Evolutionary conservation across 1,140 invertebrate genomes (phyloP), one percentile per base, ranked within the genome.

Genomic region (Apis cerana): DNA sequence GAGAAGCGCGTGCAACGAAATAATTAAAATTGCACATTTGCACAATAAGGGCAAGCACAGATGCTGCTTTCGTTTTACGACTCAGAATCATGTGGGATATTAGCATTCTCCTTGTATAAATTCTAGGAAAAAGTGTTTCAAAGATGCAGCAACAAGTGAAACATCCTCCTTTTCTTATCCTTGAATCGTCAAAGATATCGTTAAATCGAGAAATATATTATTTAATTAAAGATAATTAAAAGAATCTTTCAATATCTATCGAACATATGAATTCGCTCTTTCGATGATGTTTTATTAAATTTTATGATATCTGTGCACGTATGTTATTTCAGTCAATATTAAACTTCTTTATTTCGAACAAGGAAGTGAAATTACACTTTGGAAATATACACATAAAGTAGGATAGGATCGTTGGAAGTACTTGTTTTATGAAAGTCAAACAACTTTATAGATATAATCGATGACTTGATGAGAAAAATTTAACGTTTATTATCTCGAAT

Each of bases 121-220:
- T 56, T 61, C 13, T 17, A n/a, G 33, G 19, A 48, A 59, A 62
- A 82, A 52, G 74, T 27, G 52, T 21, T 19, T 27, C 21, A 27
- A 58, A 8, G 8, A 15, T 2, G 48, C 56, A 74, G 84, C 84
- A 86, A 86, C 84, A 82, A 82, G 85, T 74, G 79, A 85, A 9
- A 10, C 50, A 33, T 4, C 9, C 58, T 1, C n/a, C 56, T 33
- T 62, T 82, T 68, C 52, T 62, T 52, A 23, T 54, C 54, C 33
- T 43, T 43, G 33, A 59, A 77, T 58, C n/a, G 23, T 19, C 74
- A 56, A 27, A n/a, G n/a, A n/a, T n/a, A n/a, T n/a, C n/a, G 52
- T 15, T 52, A 81, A 58, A 79, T 70, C 52, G 54, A 23, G 59
- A 67, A 43, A 33, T 59, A 62, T 12, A 19, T 43, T 19, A 61